Percentiles rank a stretch among this genome's conserved stretches.
Evolutionary conservation across 2,888 invertebrate species (phyloP).

Genomic region (Tanytarsus gracilentus): DNA sequence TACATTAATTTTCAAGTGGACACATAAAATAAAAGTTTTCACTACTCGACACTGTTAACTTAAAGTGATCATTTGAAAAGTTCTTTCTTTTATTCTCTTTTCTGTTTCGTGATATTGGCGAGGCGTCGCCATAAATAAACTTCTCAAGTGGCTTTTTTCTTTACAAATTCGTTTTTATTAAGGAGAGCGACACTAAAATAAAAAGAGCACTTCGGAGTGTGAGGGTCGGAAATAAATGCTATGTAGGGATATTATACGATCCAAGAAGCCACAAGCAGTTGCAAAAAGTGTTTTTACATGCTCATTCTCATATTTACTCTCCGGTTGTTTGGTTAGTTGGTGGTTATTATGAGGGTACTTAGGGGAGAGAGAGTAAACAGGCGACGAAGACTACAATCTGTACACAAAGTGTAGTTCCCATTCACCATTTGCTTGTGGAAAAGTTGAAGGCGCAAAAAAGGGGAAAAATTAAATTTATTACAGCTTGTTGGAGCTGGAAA

Average conservation of each 20-base stretch:
- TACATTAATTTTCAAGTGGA: slow-evolving; percentile 3
- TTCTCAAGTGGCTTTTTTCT: background rate
- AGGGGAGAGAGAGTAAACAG: no score
- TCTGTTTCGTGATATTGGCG: background rate
- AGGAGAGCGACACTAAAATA: background rate
- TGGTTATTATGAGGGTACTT: no score
- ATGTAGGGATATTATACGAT: background rate
- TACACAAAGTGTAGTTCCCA: no score
- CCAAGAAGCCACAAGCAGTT: background rate
- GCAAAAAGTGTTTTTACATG: background rate
- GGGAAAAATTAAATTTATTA: no score
- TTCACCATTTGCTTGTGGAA: no score
- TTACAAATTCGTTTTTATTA: background rate
- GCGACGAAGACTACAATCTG: no score
- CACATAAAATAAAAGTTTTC: background rate
- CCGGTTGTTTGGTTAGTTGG: no score
- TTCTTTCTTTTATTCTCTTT: background rate
- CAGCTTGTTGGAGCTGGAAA: background rate
- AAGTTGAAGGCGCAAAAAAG: no score
- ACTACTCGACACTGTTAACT: background rate
- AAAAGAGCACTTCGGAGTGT: no score
- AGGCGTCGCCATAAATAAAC: background rate
- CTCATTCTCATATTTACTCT: background rate
- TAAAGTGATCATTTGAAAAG: background rate
- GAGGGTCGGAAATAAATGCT: background rate